Base-by-base conservation (phyloP, 2,113 vertebrate species). In the Thamnophis sirtalis region DNA sequence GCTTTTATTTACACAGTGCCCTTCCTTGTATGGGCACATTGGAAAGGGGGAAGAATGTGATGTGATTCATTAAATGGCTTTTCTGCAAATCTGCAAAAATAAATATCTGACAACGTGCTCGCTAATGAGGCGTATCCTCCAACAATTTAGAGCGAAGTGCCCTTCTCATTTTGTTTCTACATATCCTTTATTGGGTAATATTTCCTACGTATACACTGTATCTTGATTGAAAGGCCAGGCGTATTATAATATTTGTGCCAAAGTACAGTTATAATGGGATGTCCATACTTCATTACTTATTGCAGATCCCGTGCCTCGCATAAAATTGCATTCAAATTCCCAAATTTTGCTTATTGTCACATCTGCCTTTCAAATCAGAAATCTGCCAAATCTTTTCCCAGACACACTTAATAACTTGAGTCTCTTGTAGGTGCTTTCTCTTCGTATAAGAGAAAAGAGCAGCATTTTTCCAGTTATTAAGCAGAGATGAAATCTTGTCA, bases 41-140 rank as follows among this genome's bases (percentile, higher is more conserved):
- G 49, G 93, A 93, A 91, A 92, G 49, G 60, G 84, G 89, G n/a
- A 10, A 88, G n/a, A 0, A 84, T 96, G 85, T 90, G 26, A 94
- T 93, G 92, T 50, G 88, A 60, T 90, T 94, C 38, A 87, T 88
- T 68, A 93, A 73, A 91, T 51, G 86, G 87, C 84, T 90, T 95
- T 88, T 91, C 49, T 91, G 13, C n/a, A 95, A 89, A 94, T 92
- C 73, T 93, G 92, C 48, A 85, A 91, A 89, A 88, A 50, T 84
- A 84, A 88, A 55, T 26, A 93, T 90, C 90, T 91, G 94, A 90
- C 24, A 58, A n/a, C 87, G 48, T 92, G 19, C 93, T 48, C 93
- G 90, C 53, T 90, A 93, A 94, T 94, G 92, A 94, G 55, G 56
- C 56, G 63, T 91, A 94, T 96, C 53, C 89, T 91, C 92, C 86